A percentile compares a stretch with the other conserved stretches of the same genome.
phyloP scores from a whole-genome alignment of 2,113 vertebrate species.

The Cyrtonyx montezumae region DNA sequence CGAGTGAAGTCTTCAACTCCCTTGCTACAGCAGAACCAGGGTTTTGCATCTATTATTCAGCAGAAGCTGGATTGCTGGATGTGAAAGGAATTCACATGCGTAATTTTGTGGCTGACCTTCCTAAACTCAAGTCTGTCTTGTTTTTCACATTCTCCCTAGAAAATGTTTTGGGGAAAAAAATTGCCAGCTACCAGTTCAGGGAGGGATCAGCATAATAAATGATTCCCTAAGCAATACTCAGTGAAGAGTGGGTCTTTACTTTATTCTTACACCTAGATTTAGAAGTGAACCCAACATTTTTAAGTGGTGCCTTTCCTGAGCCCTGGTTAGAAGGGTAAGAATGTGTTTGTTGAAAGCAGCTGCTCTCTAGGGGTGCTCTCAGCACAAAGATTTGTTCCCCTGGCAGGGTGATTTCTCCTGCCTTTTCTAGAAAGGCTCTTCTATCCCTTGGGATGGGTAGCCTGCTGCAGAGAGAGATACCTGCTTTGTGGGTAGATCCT shows the following conservation, averaged over 20 bases:
- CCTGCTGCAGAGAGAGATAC: neutral
- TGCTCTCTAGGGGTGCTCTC: neutral
- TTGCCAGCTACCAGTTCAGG: neutral
- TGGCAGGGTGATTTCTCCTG: neutral
- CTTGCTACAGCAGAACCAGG: neutral
- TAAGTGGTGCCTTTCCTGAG: neutral
- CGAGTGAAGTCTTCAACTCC: neutral
- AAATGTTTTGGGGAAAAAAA: neutral
- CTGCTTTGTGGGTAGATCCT: neutral
- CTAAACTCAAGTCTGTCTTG: neutral
- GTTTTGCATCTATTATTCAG: constrained; percentile 31
- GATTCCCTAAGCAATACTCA: neutral
- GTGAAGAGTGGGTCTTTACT: neutral
- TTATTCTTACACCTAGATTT: neutral
- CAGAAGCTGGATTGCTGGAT: neutral
- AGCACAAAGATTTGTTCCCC: neutral
- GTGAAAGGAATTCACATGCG: neutral
- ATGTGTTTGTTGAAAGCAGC: neutral
- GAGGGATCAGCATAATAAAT: constrained; percentile 6
- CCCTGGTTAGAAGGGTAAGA: neutral
- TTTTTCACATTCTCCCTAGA: neutral
- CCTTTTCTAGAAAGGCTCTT: neutral
- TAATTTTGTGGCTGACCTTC: constrained; percentile 28
- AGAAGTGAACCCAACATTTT: neutral
- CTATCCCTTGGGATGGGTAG: neutral